Base-by-base conservation (phyloP, 2,113 vertebrate genomes). In the Rhinolophus ferrumequinum region DNA sequence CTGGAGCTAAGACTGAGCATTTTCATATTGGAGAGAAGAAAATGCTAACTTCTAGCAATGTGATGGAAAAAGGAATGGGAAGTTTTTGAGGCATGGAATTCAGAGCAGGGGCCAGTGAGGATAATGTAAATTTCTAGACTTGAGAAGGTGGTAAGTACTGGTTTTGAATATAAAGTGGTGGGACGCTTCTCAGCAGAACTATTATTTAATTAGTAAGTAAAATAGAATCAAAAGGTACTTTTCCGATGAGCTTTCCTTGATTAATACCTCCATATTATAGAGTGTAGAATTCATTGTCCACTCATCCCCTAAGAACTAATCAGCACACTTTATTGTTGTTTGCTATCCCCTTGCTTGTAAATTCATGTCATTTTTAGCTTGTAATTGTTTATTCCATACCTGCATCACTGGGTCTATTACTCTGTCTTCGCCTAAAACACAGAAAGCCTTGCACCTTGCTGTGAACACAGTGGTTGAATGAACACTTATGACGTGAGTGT, bases 121-220 rank as follows among this genome's bases (percentile, higher is more conserved):
- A 77, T 52, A 87, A 77, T 77, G 10, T 10, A 56, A 30, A 60
- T 88, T 79, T 50, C 72, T 91, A 70, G 72, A 84, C 35, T 52
- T 8, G 6, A 96, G 88, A 96, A 83, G 72, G 10, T 82, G 15
- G 6, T 54, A 5, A 83, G 72, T 35, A 24, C 54, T 96, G 30
- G 56, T 94, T 96, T 94, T 60, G 52, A 38, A 77, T 62, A 67
- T 93, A 54, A 75, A 94, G 13, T 90, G 26, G 2, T 77, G 4
- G 30, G 38, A 72, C 84, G 19, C 47, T 76, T 79, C 47, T 75
- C 58, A 94, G 60, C 41, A 47, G 73, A 70, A 33, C 54, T 93
- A 15, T 81, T 92, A 58, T 67, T 90, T 94, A 90, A 66, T 96
- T 38, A 85, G 9, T 73, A 95, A 67, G 18, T 52, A 90, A 93